A percentile compares a stretch with the other conserved stretches of the same genome.
Conservation (phyloP, 2,797 vertebrate species). For the Varecia variegata region DNA sequence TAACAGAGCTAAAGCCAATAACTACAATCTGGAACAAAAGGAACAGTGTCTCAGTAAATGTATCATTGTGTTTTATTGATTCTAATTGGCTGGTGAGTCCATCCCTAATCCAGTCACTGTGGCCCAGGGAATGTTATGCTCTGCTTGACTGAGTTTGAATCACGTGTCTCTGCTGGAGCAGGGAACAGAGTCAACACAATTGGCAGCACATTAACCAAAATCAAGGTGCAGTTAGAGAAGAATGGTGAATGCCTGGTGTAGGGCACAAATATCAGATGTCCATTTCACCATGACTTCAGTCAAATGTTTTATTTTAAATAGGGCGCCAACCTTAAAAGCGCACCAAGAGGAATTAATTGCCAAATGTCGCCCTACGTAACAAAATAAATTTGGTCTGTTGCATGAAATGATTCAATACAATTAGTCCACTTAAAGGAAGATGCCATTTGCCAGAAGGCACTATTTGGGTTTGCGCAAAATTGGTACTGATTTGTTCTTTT, state of each 20-base stretch:
- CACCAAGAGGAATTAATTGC: neutral
- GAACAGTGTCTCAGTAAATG: neutral
- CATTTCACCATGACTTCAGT: neutral
- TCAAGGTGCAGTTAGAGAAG: neutral
- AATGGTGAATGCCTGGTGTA: neutral
- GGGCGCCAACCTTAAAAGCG: neutral
- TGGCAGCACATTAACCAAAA: neutral
- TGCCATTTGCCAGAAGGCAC: neutral
- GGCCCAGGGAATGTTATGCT: neutral
- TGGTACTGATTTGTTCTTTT: neutral
- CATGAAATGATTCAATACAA: neutral
- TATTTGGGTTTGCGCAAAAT: neutral
- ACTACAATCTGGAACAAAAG: neutral
- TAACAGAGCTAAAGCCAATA: neutral
- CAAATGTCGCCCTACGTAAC: neutral
- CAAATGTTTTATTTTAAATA: slow-evolving; percentile 18
- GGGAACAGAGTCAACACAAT: neutral
- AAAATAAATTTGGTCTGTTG: neutral
- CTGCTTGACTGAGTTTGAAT: neutral
- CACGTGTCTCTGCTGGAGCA: neutral
- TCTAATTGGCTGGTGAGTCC: neutral
- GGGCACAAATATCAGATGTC: neutral
- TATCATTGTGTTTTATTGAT: neutral
- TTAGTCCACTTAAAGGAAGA: neutral
- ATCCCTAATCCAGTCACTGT: neutral